Percentiles rank a stretch among this genome's conserved stretches.
These are phyloP conservation scores for Pomacea maculata DNA, from an alignment of 1,140 invertebrate genomes.

Conservation along the genomic window DNA sequence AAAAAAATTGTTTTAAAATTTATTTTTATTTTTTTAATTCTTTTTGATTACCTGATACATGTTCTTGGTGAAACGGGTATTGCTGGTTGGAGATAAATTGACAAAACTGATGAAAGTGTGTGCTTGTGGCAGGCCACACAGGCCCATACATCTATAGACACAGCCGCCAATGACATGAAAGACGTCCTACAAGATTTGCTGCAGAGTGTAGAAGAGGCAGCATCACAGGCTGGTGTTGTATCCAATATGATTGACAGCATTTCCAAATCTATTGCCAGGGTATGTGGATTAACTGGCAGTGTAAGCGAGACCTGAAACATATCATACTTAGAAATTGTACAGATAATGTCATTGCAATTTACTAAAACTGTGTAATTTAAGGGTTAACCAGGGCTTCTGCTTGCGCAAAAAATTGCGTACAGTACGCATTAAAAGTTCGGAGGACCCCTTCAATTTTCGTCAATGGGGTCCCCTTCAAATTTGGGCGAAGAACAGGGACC, in stretches of 20 bases:
- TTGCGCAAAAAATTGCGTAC: no score
- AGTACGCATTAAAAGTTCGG: no score
- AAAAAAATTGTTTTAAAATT: no score
- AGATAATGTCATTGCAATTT: background rate
- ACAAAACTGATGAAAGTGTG: background rate
- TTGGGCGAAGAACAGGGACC: no score
- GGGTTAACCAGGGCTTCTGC: no score
- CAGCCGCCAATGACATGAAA: constrained; percentile 79
- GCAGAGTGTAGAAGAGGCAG: constrained; percentile 82
- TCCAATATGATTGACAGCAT: constrained; percentile 89
- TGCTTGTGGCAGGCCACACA: constrained; percentile 71
- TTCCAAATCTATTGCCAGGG: constrained; percentile 81
- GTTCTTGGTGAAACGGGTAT: no score
- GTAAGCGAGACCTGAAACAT: background rate
- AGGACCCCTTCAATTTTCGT: no score
- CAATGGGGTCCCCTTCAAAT: no score
- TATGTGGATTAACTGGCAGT: constrained; percentile 58
- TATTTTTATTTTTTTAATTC: no score
- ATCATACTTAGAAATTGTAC: background rate
- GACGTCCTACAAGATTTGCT: constrained; percentile 85
- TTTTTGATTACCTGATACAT: no score
- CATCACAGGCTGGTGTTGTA: constrained; percentile 82
- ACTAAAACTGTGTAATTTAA: background rate
- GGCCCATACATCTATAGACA: constrained; percentile 85
- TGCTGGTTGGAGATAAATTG: no score